phyloP scores from a whole-genome alignment of 2,888 invertebrate species.

The Synergus itoensis region DNA sequence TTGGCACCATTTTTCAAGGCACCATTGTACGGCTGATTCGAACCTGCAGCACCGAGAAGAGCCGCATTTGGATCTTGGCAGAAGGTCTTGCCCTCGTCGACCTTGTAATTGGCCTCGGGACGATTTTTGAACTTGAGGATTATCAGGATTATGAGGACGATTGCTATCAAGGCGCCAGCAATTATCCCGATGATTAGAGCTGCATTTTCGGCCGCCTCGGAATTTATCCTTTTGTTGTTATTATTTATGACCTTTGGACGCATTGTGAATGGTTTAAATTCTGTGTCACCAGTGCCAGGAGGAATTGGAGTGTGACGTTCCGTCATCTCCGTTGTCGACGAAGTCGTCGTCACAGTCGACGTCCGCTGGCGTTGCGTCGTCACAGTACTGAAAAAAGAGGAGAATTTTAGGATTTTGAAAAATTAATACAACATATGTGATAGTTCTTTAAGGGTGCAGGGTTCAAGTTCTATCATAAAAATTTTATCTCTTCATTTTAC shows the following conservation, averaged over 20 bases:
- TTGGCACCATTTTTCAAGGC: slow-evolving; percentile 71
- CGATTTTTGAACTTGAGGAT: slow-evolving; percentile 92
- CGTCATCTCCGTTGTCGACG: slow-evolving; percentile 71
- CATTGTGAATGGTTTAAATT: slow-evolving; percentile 66
- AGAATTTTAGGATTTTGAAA: background rate
- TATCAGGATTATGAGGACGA: slow-evolving; percentile 92
- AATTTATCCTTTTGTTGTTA: slow-evolving; percentile 80
- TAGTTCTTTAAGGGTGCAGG: too few species aligned
- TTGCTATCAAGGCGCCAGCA: slow-evolving; percentile 93
- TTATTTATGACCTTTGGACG: slow-evolving; percentile 74
- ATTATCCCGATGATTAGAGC: slow-evolving; percentile 93
- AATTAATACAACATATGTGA: background rate
- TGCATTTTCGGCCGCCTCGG: slow-evolving; percentile 86
- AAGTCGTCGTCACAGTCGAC: slow-evolving; percentile 65
- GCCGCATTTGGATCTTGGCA: slow-evolving; percentile 90
- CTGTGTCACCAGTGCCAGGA: slow-evolving; percentile 58
- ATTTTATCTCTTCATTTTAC: too few species aligned
- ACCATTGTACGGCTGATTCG: slow-evolving; percentile 78
- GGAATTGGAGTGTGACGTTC: slow-evolving; percentile 75
- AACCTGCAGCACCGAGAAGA: slow-evolving; percentile 81
- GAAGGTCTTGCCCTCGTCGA: slow-evolving; percentile 90
- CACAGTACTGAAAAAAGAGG: slow-evolving; percentile 61
- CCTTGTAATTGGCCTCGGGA: slow-evolving; percentile 94
- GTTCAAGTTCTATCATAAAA: too few species aligned
- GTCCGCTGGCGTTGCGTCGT: slow-evolving; percentile 68